Percentiles rank a stretch among this genome's conserved stretches.
phyloP scores from a whole-genome alignment of 2,888 invertebrate genomes.

The Himalopsyche japonica region DNA sequence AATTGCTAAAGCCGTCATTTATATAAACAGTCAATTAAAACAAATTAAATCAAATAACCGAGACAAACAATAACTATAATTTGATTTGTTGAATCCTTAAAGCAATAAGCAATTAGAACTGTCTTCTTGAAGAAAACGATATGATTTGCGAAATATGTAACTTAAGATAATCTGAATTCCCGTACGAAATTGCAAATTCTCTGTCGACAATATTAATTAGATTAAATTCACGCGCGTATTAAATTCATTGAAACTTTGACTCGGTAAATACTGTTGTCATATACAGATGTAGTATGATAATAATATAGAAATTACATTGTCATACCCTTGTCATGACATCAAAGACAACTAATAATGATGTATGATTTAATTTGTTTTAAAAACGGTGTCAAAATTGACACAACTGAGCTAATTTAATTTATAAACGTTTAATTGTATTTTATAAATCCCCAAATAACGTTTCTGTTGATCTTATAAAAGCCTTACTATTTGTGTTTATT shows the following conservation, averaged over 20 bases:
- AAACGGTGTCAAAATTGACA: neutral
- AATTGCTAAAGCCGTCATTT: too few relatives aligned
- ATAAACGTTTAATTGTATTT: neutral
- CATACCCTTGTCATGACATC: neutral
- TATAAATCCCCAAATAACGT: too few relatives aligned
- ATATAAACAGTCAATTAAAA: too few relatives aligned
- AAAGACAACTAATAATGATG: neutral
- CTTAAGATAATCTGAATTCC: neutral
- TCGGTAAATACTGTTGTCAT: neutral
- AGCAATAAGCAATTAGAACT: too few relatives aligned
- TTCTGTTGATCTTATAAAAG: too few relatives aligned
- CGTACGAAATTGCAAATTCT: neutral
- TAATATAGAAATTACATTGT: neutral
- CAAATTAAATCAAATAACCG: too few relatives aligned
- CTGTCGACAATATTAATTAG: neutral
- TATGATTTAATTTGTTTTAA: neutral
- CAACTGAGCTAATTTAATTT: neutral
- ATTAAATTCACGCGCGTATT: neutral
- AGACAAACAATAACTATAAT: too few relatives aligned
- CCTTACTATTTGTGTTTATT: too few relatives aligned
- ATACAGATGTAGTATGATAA: neutral
- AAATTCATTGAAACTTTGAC: neutral
- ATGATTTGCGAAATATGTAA: neutral
- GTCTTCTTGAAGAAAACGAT: too few relatives aligned
- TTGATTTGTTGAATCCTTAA: too few relatives aligned